A percentile compares a stretch with the other conserved stretches of the same genome.
Evolutionary conservation across 2,113 vertebrate species (phyloP).

Genomic region (Leptocoma aspasia): DNA sequence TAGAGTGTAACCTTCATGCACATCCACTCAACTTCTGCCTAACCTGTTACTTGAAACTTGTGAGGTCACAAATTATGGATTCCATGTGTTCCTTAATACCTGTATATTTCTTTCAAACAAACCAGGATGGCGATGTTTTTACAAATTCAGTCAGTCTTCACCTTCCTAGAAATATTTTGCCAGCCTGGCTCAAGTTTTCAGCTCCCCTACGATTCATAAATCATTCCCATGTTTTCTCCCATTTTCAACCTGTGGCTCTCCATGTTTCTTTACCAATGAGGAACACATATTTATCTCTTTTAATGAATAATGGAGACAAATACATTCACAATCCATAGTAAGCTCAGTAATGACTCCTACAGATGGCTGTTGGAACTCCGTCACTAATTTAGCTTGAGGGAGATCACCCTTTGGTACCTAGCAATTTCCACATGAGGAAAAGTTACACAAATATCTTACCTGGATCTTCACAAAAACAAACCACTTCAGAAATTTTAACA

Average conservation of each 20-base stretch:
- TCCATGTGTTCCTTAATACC: fast-evolving
- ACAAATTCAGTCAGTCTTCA: background rate
- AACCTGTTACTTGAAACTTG: background rate
- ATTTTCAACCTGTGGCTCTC: background rate
- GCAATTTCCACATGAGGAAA: background rate
- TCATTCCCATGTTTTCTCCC: background rate
- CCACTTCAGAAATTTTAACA: background rate
- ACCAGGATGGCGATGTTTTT: background rate
- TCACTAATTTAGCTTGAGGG: background rate
- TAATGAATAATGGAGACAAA: background rate
- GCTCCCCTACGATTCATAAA: background rate
- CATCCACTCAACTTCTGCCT: background rate
- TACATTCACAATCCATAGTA: background rate
- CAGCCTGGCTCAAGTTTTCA: background rate
- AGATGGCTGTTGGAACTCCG: background rate
- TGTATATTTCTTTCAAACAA: background rate
- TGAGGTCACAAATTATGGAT: background rate
- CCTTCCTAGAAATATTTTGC: background rate
- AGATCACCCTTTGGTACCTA: background rate
- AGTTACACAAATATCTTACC: background rate
- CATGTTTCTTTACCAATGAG: background rate
- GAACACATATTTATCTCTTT: background rate
- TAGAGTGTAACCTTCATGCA: background rate
- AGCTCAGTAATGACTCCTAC: background rate
- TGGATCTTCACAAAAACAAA: background rate